Percentiles rank a stretch among this genome's conserved stretches.
phyloP scores from a whole-genome alignment of 2,888 invertebrate species.

The Sesia apiformis region DNA sequence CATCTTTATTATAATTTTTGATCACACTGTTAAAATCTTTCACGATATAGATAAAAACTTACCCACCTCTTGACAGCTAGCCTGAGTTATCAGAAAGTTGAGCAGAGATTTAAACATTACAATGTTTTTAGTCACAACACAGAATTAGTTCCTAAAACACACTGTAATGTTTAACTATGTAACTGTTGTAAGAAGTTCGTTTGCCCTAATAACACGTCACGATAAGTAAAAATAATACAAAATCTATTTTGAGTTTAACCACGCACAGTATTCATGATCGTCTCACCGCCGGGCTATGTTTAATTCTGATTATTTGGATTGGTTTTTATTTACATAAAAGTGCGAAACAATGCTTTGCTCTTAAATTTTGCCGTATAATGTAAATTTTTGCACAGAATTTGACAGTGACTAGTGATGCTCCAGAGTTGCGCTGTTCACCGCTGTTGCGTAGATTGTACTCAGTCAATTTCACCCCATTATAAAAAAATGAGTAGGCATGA shows the following conservation, averaged over 20 bases:
- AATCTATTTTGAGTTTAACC: slow-evolving; percentile 61
- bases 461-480: too few relatives aligned
- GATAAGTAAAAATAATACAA: slow-evolving; percentile 58
- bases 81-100: slow-evolving; percentile 76
- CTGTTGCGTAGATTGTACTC: too few relatives aligned
- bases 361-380: not conserved
- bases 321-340: not conserved
- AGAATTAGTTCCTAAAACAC: slow-evolving; percentile 30
- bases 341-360: not conserved
- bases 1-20: not conserved
- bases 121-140: slow-evolving; percentile 50
- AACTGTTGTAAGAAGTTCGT: slow-evolving; percentile 41
- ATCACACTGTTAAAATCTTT: not conserved
- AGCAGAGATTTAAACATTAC: slow-evolving; percentile 79
- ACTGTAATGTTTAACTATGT: slow-evolving; percentile 37
- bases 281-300: slow-evolving; percentile 42
- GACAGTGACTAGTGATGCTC: not conserved
- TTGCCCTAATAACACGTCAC: slow-evolving; percentile 61
- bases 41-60: slow-evolving; percentile 57
- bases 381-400: not conserved
- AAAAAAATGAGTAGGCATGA: too few relatives aligned
- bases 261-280: slow-evolving; percentile 61
- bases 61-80: slow-evolving; percentile 86
- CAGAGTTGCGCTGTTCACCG: too few relatives aligned
- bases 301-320: slow-evolving; percentile 13